Evolutionary conservation across 1,140 invertebrate genomes (phyloP).

Genomic region (Conus betulinus): DNA sequence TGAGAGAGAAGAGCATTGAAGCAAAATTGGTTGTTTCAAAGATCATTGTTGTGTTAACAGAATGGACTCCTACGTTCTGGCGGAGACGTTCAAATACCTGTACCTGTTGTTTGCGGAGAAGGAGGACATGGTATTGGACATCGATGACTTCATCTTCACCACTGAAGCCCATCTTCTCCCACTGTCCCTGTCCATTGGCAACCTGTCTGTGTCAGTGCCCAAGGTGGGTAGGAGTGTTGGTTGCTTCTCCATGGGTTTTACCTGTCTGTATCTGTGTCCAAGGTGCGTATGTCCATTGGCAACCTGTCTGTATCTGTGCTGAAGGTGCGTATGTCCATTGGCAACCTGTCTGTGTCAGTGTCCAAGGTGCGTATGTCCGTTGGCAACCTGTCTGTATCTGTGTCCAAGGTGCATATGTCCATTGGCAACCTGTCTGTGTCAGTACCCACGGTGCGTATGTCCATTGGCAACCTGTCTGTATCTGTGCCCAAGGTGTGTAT

Average conservation of each 20-base stretch:
- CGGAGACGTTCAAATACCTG: conserved; percentile 98
- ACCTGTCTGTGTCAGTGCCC: no score
- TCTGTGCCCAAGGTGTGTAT: no score
- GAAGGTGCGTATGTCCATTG: no score
- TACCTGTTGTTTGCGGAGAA: conserved; percentile 95
- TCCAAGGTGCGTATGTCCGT: no score
- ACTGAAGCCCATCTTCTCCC: conserved; percentile 98
- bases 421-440: no score
- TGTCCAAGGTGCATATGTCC: not conserved
- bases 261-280: not conserved
- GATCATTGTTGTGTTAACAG: conserved; percentile 72
- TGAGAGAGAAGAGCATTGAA: no score
- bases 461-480: no score
- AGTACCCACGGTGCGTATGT: no score
- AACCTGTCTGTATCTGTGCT: not conserved
- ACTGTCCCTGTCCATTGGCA: conserved; percentile 83
- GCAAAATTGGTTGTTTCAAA: no score
- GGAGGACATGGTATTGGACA: conserved; percentile 89
- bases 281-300: not conserved
- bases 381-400: not conserved
- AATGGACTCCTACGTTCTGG: conserved; percentile 98
- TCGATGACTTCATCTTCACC: conserved; percentile 98
- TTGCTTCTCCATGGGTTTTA: not conserved
- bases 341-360: not conserved
- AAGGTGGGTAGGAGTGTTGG: no score